Evolutionary conservation across 2,888 invertebrate genomes (phyloP), one percentile per base, ranked within the genome.

Genomic region (Yponomeuta cagnagella): DNA sequence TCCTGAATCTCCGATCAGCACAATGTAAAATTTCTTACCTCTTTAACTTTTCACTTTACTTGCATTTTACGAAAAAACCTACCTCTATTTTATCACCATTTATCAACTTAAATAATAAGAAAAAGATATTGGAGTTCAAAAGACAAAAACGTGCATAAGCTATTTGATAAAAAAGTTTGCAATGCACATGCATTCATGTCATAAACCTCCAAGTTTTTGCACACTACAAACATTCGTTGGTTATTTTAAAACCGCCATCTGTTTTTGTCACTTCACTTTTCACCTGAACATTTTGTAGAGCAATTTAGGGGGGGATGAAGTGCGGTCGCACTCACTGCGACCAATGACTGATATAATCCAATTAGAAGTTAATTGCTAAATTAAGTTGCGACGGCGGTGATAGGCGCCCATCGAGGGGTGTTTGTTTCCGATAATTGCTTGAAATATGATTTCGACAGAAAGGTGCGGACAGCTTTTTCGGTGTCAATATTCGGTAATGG

Each of bases 321-420:
- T 63, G 63, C 63, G 52, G 69, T 30, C 23, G 43, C 69, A 52
- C 77, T 79, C 78, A 71, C 78, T 75, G 75, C 79, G 71, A 52
- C 71, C 83, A 82, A 84, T 89, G 90, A 90, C 84, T 86, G 86
- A 84, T 88, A 85, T 90, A 88, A 91, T 89, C 86, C 87, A 88
- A 90, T 90, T 90, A 90, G 85, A 83, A 84, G 82, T 87, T 89
- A 91, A 91, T 90, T 90, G 90, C 82, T 82, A 87, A 87, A 90
- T 92, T 86, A 90, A 90, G 90, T 89, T 85, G 85, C 81, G 84
- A 82, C 84, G 79, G 79, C 78, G 66, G 69, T 43, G 70, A 67
- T 37, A 43, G 58, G 77, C 77, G 10, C 23, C 10, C 81, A 79
- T 70, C 63, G 80, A 77, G 77, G 80, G 83, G 78, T 81, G 84